These are phyloP conservation scores for Oreochromis aureus DNA, from an alignment of 2,113 vertebrate species.

Conservation along the genomic window DNA sequence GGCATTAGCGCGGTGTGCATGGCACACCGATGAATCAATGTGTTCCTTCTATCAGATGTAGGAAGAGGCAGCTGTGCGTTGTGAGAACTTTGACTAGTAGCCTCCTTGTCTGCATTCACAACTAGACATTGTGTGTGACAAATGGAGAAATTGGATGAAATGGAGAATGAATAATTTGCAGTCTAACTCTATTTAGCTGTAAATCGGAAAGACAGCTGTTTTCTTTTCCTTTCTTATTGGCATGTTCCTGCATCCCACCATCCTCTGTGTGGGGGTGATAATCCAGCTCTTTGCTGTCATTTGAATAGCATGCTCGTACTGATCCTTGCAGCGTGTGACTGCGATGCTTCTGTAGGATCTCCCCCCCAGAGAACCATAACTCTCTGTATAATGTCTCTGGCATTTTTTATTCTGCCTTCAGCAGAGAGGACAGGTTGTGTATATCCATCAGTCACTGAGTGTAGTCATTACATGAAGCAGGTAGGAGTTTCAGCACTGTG, in stretches of 20 bases:
- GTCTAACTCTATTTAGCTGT: neutral
- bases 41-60: neutral
- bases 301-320: slow-evolving; percentile 12
- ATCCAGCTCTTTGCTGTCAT: slow-evolving; percentile 34
- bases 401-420: slow-evolving; percentile 40
- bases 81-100: neutral
- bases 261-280: neutral
- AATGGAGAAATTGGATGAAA: slow-evolving; percentile 15
- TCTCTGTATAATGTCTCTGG: slow-evolving; percentile 37
- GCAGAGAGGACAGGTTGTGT: slow-evolving; percentile 37
- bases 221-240: neutral
- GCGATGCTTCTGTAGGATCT: slow-evolving; percentile 18
- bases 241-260: neutral
- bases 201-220: slow-evolving; percentile 33
- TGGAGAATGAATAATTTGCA: neutral
- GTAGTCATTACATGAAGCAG: slow-evolving; percentile 33
- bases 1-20: neutral
- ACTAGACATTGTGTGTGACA: neutral
- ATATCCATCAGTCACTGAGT: slow-evolving; percentile 32
- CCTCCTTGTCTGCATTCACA: neutral
- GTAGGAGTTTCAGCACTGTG: slow-evolving; percentile 16
- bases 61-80: neutral
- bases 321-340: slow-evolving; percentile 2
- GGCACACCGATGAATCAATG: neutral
- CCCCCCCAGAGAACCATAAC: slow-evolving; percentile 26